Evolutionary conservation across 2,113 vertebrate species (phyloP).

Genomic region (Nesoenas mayeri): DNA sequence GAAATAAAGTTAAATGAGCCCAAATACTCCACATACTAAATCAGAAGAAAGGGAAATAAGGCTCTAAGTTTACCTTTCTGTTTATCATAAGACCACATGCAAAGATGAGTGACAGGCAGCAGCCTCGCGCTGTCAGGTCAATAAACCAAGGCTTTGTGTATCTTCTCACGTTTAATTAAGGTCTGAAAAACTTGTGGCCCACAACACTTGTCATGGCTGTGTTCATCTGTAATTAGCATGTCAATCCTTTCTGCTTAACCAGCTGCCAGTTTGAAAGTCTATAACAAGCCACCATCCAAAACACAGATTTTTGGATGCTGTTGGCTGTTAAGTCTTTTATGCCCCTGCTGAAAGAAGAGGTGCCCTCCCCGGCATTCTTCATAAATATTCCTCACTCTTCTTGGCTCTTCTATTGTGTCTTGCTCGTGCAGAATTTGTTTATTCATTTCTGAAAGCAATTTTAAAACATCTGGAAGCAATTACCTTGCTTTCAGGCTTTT

Average conservation of each 20-base stretch:
- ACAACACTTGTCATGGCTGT: background rate
- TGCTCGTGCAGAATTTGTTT: background rate
- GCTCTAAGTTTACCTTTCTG: background rate
- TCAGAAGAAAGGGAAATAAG: background rate
- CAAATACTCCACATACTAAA: background rate
- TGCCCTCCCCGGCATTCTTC: rapidly evolving
- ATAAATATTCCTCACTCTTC: background rate
- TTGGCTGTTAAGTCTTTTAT: background rate
- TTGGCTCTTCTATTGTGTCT: background rate
- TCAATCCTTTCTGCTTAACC: slow-evolving; percentile 11
- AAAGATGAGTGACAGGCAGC: background rate
- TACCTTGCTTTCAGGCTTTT: background rate
- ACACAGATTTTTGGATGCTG: background rate
- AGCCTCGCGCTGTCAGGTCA: background rate
- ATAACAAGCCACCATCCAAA: background rate
- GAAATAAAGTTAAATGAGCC: background rate
- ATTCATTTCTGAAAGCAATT: slow-evolving; percentile 14
- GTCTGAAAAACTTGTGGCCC: slow-evolving; percentile 27
- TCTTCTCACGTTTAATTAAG: slow-evolving; percentile 47
- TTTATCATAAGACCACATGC: background rate
- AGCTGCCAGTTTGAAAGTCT: background rate
- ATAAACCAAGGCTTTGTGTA: slow-evolving; percentile 23
- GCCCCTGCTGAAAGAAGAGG: background rate
- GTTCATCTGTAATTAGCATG: slow-evolving; percentile 43
- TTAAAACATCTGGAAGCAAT: slow-evolving; percentile 44